phyloP scores from a whole-genome alignment of 1,140 invertebrate species.

The Trinorchestia longiramus region DNA sequence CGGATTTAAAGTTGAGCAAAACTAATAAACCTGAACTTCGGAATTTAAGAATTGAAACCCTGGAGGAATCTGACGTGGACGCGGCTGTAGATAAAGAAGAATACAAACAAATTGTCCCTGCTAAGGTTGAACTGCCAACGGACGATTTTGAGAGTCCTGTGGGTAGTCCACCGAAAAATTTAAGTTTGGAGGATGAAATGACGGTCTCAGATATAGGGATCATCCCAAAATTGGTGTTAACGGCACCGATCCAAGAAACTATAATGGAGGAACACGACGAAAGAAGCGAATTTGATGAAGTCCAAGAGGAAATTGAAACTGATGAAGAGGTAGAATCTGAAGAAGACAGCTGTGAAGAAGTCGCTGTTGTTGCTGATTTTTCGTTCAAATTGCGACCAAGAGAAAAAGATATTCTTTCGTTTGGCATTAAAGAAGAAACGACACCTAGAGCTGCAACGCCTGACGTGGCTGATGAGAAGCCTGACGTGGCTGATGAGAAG shows the following conservation, averaged over 20 bases:
- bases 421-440: slow-evolving; percentile 28
- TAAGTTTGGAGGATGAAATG: background rate
- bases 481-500: background rate
- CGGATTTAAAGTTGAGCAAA: background rate
- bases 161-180: background rate
- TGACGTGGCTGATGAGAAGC: background rate
- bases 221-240: background rate
- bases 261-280: background rate
- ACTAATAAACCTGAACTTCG: background rate
- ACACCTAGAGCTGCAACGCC: background rate
- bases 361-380: slow-evolving; percentile 26
- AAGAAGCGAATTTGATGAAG: background rate
- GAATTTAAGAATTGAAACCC: slow-evolving; percentile 26
- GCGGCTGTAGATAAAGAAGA: background rate
- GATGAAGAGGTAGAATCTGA: background rate
- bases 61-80: background rate
- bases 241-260: background rate
- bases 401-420: background rate
- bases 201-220: background rate
- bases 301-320: background rate
- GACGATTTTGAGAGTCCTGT: background rate
- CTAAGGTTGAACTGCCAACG: background rate
- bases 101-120: background rate
- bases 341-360: background rate
- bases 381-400: slow-evolving; percentile 13